Conservation (phyloP, 37 sponge, comb jelly and placozoan species). For the Mnemiopsis leidyi region DNA sequence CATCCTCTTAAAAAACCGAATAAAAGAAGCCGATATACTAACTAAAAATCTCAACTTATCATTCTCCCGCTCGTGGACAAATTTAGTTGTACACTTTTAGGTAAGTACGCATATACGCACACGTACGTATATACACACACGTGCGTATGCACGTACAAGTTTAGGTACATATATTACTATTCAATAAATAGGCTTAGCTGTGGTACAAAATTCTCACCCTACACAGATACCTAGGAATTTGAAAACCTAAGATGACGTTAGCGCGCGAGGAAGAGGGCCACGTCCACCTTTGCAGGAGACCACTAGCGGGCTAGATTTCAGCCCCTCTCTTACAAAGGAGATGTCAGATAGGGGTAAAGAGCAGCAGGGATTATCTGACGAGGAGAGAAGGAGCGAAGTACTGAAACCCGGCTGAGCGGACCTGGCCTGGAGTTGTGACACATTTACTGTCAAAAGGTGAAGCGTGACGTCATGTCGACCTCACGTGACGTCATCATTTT, state of each 20-base stretch:
- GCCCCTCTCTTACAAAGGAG: not conserved
- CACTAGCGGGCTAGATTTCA: not conserved
- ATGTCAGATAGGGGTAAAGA: not conserved
- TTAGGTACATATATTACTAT: not conserved
- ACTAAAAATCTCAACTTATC: conserved; percentile 36
- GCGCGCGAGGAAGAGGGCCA: not conserved
- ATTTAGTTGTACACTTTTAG: not conserved
- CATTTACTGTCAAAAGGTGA: conserved; percentile 14
- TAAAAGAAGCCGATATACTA: conserved; percentile 25
- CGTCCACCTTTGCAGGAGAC: not conserved
- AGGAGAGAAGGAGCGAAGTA: conserved; percentile 11
- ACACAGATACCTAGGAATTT: not conserved
- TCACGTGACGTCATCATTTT: not conserved
- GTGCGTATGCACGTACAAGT: no score
- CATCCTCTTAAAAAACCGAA: conserved; percentile 11
- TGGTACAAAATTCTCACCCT: not conserved
- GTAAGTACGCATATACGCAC: no score
- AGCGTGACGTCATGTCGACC: not conserved
- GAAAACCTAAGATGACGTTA: not conserved
- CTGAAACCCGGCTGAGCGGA: not conserved
- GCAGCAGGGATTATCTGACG: not conserved
- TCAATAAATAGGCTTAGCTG: not conserved
- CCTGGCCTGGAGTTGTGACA: not conserved
- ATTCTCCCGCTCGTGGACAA: not conserved
- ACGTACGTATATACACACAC: no score